phyloP scores from a whole-genome alignment of 1,140 invertebrate genomes.

The Scaptomyza montana region DNA sequence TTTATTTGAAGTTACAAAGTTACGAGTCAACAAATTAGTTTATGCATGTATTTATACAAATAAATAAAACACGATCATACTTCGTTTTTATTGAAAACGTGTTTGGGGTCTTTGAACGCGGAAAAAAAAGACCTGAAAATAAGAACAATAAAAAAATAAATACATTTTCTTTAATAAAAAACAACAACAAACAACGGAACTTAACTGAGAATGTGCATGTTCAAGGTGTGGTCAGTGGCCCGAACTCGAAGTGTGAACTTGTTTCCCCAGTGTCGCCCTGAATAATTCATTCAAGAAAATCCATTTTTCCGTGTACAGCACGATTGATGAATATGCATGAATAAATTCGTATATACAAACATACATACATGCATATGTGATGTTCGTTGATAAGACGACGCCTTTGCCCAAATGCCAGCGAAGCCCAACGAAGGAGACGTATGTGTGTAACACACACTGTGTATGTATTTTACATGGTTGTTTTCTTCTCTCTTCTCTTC shows the following conservation, averaged over 20 bases:
- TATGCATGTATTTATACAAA: constrained; percentile 14
- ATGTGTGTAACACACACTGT: no score
- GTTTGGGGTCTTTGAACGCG: constrained; percentile 63
- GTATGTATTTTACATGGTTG: constrained; percentile 35
- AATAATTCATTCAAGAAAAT: constrained; percentile 81
- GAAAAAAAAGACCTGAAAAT: constrained; percentile 1
- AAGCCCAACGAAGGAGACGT: constrained; percentile 11
- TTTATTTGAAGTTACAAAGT: no score
- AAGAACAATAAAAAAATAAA: constrained; percentile 5
- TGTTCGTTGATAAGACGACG: constrained; percentile 28
- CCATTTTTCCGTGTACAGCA: constrained; percentile 59
- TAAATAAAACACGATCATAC: constrained; percentile 1
- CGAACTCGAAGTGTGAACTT: constrained; percentile 42
- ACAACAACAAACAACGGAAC: constrained; percentile 44
- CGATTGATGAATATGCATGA: constrained; percentile 73
- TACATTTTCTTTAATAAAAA: neutral
- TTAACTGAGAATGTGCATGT: constrained; percentile 34
- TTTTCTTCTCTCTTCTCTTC: constrained; percentile 27
- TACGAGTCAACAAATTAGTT: neutral
- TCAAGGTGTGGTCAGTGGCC: constrained; percentile 71
- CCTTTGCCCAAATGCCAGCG: constrained; percentile 40
- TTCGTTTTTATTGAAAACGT: constrained; percentile 21
- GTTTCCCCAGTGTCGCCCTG: constrained; percentile 47
- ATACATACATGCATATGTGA: constrained; percentile 8
- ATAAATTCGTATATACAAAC: constrained; percentile 4